A percentile compares a stretch with the other conserved stretches of the same genome.
Evolutionary conservation across 2,888 invertebrate genomes (phyloP).

Genomic region (Polydrusus tereticollis): DNA sequence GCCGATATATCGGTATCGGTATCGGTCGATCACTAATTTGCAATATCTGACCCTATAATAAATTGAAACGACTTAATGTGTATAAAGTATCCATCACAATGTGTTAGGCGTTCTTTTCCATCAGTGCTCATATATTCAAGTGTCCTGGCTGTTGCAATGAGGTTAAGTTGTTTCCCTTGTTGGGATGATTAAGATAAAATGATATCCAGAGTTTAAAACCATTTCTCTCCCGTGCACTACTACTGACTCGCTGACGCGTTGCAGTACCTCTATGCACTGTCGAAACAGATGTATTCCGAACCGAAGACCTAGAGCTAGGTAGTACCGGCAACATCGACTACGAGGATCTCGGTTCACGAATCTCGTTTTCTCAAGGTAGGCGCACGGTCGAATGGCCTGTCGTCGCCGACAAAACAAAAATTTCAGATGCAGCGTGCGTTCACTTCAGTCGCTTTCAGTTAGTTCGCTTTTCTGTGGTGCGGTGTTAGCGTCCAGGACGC

Average conservation of each 20-base stretch:
- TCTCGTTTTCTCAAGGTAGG: constrained; percentile 37
- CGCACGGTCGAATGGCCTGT: constrained; percentile 23
- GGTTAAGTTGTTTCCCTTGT: too few relatives aligned
- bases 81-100: too few relatives aligned
- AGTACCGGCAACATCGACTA: constrained; percentile 14
- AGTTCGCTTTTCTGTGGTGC: constrained; percentile 16
- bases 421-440: constrained; percentile 33
- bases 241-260: neutral
- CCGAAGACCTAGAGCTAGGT: neutral
- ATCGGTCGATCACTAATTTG: too few relatives aligned
- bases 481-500: neutral
- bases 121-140: too few relatives aligned
- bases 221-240: neutral
- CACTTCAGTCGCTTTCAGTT: constrained; percentile 28
- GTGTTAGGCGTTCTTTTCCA: too few relatives aligned
- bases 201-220: too few relatives aligned
- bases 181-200: too few relatives aligned
- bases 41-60: too few relatives aligned
- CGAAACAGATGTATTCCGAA: neutral
- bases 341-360: constrained; percentile 7
- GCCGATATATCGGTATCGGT: too few relatives aligned
- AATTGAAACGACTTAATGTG: too few relatives aligned
- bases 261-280: neutral
- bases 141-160: too few relatives aligned
- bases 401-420: constrained; percentile 30